Conservation (phyloP, 1,140 invertebrate genomes). For the Teleogryllus occipitalis region DNA sequence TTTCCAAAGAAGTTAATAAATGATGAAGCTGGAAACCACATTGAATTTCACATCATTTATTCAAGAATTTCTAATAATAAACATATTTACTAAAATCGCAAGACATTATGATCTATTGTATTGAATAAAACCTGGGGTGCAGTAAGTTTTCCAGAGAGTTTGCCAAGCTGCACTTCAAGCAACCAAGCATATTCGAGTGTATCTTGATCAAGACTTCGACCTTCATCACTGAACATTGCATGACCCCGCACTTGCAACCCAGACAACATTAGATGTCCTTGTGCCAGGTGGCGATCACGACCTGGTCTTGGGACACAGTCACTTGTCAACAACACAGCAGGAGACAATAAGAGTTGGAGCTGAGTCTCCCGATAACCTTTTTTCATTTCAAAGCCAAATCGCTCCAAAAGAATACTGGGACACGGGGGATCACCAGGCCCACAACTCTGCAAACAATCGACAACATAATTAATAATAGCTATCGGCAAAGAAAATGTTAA, state of each 20-base stretch:
- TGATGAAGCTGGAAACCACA: constrained; percentile 57
- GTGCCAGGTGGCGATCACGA: constrained; percentile 68
- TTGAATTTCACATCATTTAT: not conserved
- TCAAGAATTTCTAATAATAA: not conserved
- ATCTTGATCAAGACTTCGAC: constrained; percentile 80
- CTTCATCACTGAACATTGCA: constrained; percentile 93
- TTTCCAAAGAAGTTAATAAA: constrained; percentile 78
- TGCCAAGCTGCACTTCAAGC: constrained; percentile 73
- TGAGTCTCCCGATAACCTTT: constrained; percentile 86
- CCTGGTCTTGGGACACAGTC: constrained; percentile 57
- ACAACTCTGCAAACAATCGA: constrained; percentile 53
- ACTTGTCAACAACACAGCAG: constrained; percentile 70
- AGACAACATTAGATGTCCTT: constrained; percentile 83
- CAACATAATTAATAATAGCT: not conserved
- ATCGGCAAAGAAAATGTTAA: not conserved
- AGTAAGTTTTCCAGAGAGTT: constrained; percentile 69
- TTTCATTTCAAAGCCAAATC: constrained; percentile 94
- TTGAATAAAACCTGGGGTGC: constrained; percentile 49
- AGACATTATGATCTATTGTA: not conserved
- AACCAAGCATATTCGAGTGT: constrained; percentile 96
- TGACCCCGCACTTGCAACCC: constrained; percentile 87
- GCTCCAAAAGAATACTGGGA: constrained; percentile 80
- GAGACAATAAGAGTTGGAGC: constrained; percentile 83
- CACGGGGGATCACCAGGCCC: constrained; percentile 78
- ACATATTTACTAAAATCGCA: not conserved